Percentiles rank a stretch among this genome's conserved stretches.
phyloP scores from a whole-genome alignment of 2,797 vertebrate genomes.

The Otolemur crassicaudatus region DNA sequence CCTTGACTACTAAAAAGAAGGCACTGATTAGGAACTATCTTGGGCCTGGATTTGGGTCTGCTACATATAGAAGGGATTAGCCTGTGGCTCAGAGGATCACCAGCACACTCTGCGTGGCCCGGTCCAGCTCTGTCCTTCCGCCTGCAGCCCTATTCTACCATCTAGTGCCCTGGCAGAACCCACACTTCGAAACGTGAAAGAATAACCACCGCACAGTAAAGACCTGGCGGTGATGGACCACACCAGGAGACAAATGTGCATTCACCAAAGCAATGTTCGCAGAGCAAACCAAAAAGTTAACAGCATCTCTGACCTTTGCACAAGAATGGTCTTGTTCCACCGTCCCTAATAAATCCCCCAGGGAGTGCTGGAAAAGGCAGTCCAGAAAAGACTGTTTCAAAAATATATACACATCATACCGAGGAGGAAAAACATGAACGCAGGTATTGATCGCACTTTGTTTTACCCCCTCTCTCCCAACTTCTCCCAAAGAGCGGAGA shows the following conservation, averaged over 20 bases:
- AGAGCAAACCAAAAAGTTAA: neutral
- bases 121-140: neutral
- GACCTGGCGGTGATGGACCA: neutral
- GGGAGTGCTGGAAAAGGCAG: neutral
- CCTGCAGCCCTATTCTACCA: neutral
- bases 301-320: neutral
- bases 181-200: neutral
- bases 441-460: neutral
- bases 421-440: neutral
- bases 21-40: neutral
- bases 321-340: neutral
- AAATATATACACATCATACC: neutral
- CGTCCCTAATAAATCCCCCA: neutral
- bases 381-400: neutral
- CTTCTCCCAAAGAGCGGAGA: neutral
- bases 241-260: neutral
- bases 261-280: neutral
- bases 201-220: neutral
- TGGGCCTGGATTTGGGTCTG: conserved; percentile 47
- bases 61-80: conserved; percentile 60
- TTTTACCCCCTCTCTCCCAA: neutral
- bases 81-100: neutral
- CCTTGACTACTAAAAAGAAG: conserved; percentile 30
- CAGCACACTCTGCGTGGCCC: no score
- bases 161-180: neutral